Base-by-base conservation (phyloP, 1,140 invertebrate species). In the Orius insidiosus region DNA sequence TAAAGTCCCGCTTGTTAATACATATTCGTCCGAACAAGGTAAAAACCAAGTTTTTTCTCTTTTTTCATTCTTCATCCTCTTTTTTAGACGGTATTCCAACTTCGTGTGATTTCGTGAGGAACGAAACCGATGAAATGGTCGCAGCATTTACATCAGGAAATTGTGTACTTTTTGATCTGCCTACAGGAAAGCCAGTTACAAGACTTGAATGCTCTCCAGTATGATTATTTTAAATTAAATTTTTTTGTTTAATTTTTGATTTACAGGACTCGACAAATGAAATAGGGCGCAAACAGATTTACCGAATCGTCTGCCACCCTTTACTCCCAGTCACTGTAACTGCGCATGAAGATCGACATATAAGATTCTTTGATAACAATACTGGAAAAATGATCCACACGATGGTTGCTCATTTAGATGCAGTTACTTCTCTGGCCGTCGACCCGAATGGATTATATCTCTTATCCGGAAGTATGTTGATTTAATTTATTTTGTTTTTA, bases 401-500 rank as follows among this genome's bases (percentile, higher is more conserved):
- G 33, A 97, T 98, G 88, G 93, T 98, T 51, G 95, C 95, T 49
- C 96, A 99, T 71, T 73, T 98, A 58, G 94, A 98, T 67, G 87
- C 93, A 50, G 93, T 98, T 48, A 98, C 95, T 52, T 90, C 88
- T 64, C 70, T 99, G 57, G 93, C 95, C 54, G 82, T 98, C 50
- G 95, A 99, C 75, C 89, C 93, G 46, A 92, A 96, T 70, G 94
- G 94, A 37, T 71, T 98, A 53, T 98, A 97, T 74, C 75, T 98
- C 60, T 74, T 99, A 52, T 98, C 93, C 61, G 94, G 94, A 72
- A 85, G 81, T 83, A 66, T 69, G 78, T 74, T 11, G 16, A 16
- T 32, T 31, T 47, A 4, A 13, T n/a, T n/a, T 31, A 31, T n/a
- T 44, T 32, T 9, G 13, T 38, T 46, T 52, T 42, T 35, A n/a